Conservation (phyloP, 2,888 invertebrate genomes). For the Idaea biselata region DNA sequence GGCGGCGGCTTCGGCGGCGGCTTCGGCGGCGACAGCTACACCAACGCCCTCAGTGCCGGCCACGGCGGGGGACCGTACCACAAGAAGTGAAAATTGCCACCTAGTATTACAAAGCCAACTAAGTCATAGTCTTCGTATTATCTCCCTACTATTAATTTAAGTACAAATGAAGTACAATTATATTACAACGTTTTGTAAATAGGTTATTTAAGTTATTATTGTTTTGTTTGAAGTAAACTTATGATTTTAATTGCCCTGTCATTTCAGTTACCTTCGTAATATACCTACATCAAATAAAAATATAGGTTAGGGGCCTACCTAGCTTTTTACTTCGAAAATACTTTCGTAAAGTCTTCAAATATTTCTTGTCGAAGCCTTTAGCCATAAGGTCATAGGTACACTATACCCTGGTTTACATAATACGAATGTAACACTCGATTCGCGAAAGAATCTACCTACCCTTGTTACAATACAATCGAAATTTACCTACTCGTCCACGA, state of each 20-base stretch:
- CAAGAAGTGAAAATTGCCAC: constrained; percentile 42
- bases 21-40: constrained; percentile 66
- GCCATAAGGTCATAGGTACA: neutral
- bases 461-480: neutral
- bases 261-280: constrained; percentile 13
- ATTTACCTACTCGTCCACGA: neutral
- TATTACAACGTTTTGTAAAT: constrained; percentile 54
- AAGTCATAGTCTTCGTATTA: constrained; percentile 61
- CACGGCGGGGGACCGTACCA: constrained; percentile 75
- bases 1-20: constrained; percentile 37
- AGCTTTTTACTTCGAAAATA: no score
- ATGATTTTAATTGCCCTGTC: constrained; percentile 20
- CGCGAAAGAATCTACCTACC: constrained; percentile 7
- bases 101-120: constrained; percentile 47
- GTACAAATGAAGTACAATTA: constrained; percentile 47
- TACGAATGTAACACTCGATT: neutral
- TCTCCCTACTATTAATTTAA: constrained; percentile 29
- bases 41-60: constrained; percentile 64
- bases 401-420: neutral
- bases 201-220: constrained; percentile 64
- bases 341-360: no score
- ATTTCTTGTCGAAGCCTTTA: no score
- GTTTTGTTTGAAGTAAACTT: constrained; percentile 54
- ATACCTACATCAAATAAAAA: neutral
- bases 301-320: no score